Evolutionary conservation across 2,888 invertebrate genomes (phyloP).

Genomic region (Micoletzkya japonica): DNA sequence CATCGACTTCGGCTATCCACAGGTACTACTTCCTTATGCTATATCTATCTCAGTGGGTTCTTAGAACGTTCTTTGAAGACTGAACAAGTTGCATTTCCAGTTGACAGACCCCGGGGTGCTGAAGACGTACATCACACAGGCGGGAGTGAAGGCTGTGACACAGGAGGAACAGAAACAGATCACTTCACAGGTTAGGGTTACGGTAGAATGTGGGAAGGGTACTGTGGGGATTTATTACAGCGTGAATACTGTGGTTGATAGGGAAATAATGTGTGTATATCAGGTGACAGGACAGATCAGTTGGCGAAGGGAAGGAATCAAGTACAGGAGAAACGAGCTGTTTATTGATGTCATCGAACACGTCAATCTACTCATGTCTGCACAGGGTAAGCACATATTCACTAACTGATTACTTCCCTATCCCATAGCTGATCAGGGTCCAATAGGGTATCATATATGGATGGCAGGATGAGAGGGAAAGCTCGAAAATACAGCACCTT

Average conservation of each 20-base stretch:
- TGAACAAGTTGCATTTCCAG: constrained; percentile 98
- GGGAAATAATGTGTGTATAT: background rate
- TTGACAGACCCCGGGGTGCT: constrained; percentile 99
- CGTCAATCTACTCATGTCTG: constrained; percentile 97
- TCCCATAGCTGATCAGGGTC: too few species aligned
- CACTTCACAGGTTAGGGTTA: constrained; percentile 74
- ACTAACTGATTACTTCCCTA: too few species aligned
- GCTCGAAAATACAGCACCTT: too few species aligned
- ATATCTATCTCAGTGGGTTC: background rate
- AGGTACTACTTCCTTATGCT: constrained; percentile 3
- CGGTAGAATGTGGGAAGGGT: background rate
- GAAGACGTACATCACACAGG: constrained; percentile 98
- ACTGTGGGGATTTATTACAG: background rate
- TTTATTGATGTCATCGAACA: constrained; percentile 97
- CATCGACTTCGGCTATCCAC: constrained; percentile 58
- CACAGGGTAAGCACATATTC: constrained; percentile 82
- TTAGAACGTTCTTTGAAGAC: constrained; percentile 95
- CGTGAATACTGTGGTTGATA: too few species aligned
- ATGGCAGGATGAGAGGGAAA: too few species aligned
- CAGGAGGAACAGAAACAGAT: constrained; percentile 99
- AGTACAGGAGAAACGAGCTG: constrained; percentile 93
- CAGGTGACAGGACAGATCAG: constrained; percentile 78
- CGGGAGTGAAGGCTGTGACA: constrained; percentile 79
- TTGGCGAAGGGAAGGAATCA: constrained; percentile 97
- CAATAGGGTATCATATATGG: too few species aligned